phyloP scores from a whole-genome alignment of 2,113 vertebrate species.

The Chunga burmeisteri region DNA sequence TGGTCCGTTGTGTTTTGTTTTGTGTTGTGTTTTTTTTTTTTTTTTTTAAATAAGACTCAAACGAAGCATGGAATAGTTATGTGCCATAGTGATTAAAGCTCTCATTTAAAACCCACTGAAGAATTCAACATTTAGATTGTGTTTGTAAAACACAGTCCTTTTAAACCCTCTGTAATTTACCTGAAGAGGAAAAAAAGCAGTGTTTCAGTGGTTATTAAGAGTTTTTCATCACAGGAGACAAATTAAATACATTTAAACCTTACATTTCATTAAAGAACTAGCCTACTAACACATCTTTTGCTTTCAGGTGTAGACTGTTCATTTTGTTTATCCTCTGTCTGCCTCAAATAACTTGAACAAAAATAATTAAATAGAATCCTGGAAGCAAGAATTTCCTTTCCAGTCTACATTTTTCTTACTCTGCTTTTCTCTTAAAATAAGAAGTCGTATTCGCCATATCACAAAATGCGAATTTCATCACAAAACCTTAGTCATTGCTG shows the following conservation, averaged over 20 bases:
- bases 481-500: neutral
- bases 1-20: neutral
- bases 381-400: neutral
- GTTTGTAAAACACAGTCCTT: neutral
- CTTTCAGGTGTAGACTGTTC: neutral
- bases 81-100: neutral
- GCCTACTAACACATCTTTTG: neutral
- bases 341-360: neutral
- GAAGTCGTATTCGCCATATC: rapidly evolving
- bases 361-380: neutral
- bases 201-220: neutral
- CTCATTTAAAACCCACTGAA: neutral
- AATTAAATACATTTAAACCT: neutral
- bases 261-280: neutral
- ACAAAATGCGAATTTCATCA: neutral
- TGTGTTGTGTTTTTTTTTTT: neutral
- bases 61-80: neutral
- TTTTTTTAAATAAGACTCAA: neutral
- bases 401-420: neutral
- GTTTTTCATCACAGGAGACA: neutral
- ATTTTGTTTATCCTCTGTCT: neutral
- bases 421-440: neutral
- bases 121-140: neutral
- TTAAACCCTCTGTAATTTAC: neutral
- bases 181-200: neutral